phyloP scores from a whole-genome alignment of 2,888 invertebrate genomes.

The Epicampocera succincta region DNA sequence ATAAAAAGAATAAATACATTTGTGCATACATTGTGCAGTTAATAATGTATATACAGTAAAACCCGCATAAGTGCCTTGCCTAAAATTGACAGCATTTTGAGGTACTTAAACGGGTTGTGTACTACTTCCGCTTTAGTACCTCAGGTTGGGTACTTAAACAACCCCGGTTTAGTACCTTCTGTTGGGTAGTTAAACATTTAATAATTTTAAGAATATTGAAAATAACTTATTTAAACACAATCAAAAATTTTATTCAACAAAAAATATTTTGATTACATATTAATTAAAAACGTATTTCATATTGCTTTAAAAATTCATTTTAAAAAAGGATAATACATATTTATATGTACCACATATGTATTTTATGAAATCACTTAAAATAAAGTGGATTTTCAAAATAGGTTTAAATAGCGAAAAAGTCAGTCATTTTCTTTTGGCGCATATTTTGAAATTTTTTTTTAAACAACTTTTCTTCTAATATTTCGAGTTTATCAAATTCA shows the following conservation, averaged over 20 bases:
- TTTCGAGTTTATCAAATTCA: too few species aligned
- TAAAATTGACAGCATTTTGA: constrained; percentile 6
- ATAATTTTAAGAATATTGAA: constrained; percentile 42
- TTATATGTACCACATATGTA: constrained; percentile 16
- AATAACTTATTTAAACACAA: constrained; percentile 37
- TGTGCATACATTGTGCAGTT: too few species aligned
- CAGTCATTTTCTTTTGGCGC: constrained; percentile 49
- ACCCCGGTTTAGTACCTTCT: constrained; percentile 33
- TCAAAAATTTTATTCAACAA: constrained; percentile 31
- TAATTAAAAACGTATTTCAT: too few species aligned
- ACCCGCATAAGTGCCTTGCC: constrained; percentile 41
- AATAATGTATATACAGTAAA: constrained; percentile 17
- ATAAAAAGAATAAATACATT: too few species aligned
- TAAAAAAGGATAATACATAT: constrained; percentile 34
- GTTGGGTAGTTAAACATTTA: constrained; percentile 43
- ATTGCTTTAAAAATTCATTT: too few species aligned
- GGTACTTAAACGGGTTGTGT: constrained; percentile 30
- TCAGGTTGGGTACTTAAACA: too few species aligned
- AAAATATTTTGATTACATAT: constrained; percentile 17
- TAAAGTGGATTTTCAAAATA: constrained; percentile 50
- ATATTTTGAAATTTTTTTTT: constrained; percentile 49
- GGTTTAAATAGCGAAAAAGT: constrained; percentile 51
- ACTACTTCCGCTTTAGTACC: too few species aligned
- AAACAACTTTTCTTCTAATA: too few species aligned
- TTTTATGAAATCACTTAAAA: constrained; percentile 49